A percentile compares a stretch with the other conserved stretches of the same genome.
phyloP scores from a whole-genome alignment of 2,888 invertebrate genomes.

The Zygaena filipendulae region DNA sequence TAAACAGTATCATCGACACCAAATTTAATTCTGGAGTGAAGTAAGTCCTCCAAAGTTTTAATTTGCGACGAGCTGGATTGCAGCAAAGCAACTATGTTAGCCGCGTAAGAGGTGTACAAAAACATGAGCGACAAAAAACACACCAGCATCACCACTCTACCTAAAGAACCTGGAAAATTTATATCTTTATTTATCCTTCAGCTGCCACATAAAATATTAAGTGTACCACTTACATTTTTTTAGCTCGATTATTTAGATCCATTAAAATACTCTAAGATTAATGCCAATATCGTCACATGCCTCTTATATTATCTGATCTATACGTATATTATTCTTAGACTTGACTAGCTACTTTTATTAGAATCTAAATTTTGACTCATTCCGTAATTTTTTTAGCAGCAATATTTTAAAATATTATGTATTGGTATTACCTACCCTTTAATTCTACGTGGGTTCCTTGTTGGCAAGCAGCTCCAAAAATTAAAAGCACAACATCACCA shows the following conservation, averaged over 20 bases:
- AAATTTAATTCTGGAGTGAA: slow-evolving; percentile 72
- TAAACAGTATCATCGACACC: slow-evolving; percentile 77
- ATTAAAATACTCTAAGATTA: too few relatives aligned
- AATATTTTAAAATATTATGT: too few relatives aligned
- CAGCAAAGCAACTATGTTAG: slow-evolving; percentile 79
- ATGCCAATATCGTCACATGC: too few relatives aligned
- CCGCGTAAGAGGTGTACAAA: slow-evolving; percentile 79
- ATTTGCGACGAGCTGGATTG: slow-evolving; percentile 79
- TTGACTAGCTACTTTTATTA: too few relatives aligned
- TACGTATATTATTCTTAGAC: too few relatives aligned
- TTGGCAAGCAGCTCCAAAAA: slow-evolving; percentile 72
- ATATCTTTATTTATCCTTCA: too few relatives aligned
- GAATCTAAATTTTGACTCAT: too few relatives aligned
- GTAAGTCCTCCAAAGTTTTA: slow-evolving; percentile 70
- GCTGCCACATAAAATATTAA: too few relatives aligned
- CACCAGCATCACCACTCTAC: slow-evolving; percentile 72
- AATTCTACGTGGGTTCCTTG: slow-evolving; percentile 67
- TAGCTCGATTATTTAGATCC: slow-evolving; percentile 24
- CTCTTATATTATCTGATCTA: too few relatives aligned
- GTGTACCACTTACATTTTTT: slow-evolving; percentile 7
- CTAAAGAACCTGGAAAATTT: slow-evolving; percentile 46
- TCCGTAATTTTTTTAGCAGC: too few relatives aligned
- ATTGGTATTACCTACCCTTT: too few relatives aligned
- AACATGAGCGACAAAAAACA: slow-evolving; percentile 74
- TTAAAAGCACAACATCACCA: slow-evolving; percentile 62